A percentile compares a stretch with the other conserved stretches of the same genome.
phyloP scores from a whole-genome alignment of 2,888 invertebrate species.

The Tricholauxania praeusta region DNA sequence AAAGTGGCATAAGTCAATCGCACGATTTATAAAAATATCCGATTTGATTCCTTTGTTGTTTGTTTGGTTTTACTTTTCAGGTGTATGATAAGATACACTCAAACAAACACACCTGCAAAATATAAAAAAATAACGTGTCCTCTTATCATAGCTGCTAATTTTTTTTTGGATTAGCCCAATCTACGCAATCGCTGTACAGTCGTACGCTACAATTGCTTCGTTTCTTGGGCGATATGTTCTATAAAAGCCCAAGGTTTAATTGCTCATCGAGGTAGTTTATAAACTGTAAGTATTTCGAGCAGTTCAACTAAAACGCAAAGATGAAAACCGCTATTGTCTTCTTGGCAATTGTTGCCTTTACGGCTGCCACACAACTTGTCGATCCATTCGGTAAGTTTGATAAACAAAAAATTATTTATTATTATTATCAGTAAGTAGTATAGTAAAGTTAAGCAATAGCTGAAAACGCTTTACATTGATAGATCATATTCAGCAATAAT shows the following conservation, averaged over 20 bases:
- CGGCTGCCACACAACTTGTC: constrained; percentile 46
- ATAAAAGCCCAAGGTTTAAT: constrained; percentile 53
- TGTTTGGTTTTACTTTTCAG: no score
- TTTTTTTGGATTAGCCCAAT: constrained; percentile 8
- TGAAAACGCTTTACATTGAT: no score
- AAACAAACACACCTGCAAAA: no score
- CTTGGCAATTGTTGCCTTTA: constrained; percentile 57
- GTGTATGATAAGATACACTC: no score
- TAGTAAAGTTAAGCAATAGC: no score
- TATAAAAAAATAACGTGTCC: no score
- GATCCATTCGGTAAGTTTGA: constrained; percentile 53
- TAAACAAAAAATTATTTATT: no score
- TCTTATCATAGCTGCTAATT: not conserved
- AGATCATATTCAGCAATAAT: no score
- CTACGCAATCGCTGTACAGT: not conserved
- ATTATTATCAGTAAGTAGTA: no score
- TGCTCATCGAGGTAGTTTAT: constrained; percentile 52
- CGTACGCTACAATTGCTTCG: not conserved
- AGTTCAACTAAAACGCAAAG: constrained; percentile 50
- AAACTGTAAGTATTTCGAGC: constrained; percentile 51
- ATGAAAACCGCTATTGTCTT: constrained; percentile 60
- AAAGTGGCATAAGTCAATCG: no score
- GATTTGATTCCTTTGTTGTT: no score
- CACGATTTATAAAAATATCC: no score
- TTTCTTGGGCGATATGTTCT: constrained; percentile 38